Evolutionary conservation across 2,888 invertebrate genomes (phyloP), one percentile per base, ranked within the genome.

Genomic region (Caradrina clavipalpis): DNA sequence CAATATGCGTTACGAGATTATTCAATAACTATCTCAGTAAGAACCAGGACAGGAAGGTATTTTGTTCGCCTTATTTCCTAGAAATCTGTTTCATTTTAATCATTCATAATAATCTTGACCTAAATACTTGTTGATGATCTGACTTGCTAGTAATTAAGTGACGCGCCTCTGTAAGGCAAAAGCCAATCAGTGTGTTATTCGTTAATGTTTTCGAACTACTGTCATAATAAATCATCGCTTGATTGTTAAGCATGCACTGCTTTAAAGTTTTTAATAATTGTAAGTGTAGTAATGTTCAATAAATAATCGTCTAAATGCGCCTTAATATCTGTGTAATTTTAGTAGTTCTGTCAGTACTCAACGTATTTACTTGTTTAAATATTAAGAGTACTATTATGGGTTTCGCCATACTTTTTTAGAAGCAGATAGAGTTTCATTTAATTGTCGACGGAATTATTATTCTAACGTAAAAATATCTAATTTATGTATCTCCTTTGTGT

Each of bases 171-270:
- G 22, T 56, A 51, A 73, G 67, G 66, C 51, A 55, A 59, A 57
- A 73, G 72, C 70, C 68, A 70, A 65, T 68, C 42, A 49, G 64
- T 73, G 69, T 75, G 63, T 78, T 73, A 76, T 73, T 75, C 58
- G 79, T 78, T 82, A 82, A 80, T 62, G 73, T 85, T 82, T 79
- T 78, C 75, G 51, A 80, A 73, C 72, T 78, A 76, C 73, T 73
- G 66, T 79, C 83, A 82, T 80, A 78, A 79, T 80, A 86, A 84
- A 85, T 88, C 81, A 87, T 88, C 82, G 90, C 91, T 91, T 90
- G 84, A 90, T 89, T 90, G 89, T 91, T 90, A 89, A 90, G 91
- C 91, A 89, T 89, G 89, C 90, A 91, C 90, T 90, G 92, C 92
- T 91, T 90, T 84, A 82, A 79, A 89, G 87, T 89, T 88, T 89